Base-by-base conservation (phyloP, 2,113 vertebrate species). In the Pipa parva region DNA sequence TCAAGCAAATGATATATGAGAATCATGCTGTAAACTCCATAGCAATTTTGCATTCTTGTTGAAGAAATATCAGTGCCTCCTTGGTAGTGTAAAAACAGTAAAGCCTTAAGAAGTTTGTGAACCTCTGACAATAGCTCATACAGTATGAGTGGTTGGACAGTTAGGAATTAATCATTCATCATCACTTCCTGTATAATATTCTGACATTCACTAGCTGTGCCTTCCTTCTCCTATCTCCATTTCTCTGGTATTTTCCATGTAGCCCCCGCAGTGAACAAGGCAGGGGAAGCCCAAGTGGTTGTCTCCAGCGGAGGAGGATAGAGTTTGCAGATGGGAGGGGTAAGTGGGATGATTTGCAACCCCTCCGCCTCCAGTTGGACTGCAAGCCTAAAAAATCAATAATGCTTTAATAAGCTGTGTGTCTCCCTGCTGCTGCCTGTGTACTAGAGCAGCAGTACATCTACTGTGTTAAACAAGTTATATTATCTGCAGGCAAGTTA, bases 261-360 rank as follows among this genome's bases (percentile, higher is more conserved):
- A 60, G 46, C 65, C 65, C 65, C 65, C 65, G 46, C 46, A 59
- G 9, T 49, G 46, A 21, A 13, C 18, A 18, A 49, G 25, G 57
- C 57, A 60, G 57, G 65, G 65, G 57, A 69, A 69, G 65, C 65
- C 65, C 57, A 22, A 59, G 45, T 68, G 56, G 56, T 59, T 68
- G 45, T 68, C 65, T 68, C 56, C 29, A 42, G 65, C 65, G 48
- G 65, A 20, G 65, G 57, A 60, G 46, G 56, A 52, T 28, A 15
- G 29, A 31, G 11, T 29, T 37, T 25, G 11, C 21, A 28, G 46
- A 49, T 9, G 63, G 56, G 56, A 29, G 65, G 57, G 57, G 31
- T 56, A 20, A 20, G 63, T 57, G 54, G 63, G 63, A 25, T 20
- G 39, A 58, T 17, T 68, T 5, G 29, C 46, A 22, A 33, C 20